Evolutionary conservation across 2,113 vertebrate species (phyloP), one percentile per base, ranked within the genome.

Genomic region (Epinephelus fuscoguttatus): DNA sequence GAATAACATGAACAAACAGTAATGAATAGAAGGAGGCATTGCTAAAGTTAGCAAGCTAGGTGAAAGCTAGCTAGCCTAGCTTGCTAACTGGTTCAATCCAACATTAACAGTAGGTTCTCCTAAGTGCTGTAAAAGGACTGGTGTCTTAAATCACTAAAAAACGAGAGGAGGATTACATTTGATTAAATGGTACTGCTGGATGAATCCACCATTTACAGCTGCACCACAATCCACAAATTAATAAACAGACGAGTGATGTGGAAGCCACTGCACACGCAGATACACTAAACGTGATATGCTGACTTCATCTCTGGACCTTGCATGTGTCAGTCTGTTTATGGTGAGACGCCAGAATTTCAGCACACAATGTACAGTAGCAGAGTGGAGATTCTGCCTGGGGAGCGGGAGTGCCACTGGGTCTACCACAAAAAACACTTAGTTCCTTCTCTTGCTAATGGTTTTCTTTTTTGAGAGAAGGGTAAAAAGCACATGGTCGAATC

Each of bases 391-490:
- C 73, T 86, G 86, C 86, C 88, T 84, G 81, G 84, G 82, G 88
- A 90, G 81, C 23, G 52, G 66, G 81, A 91, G 93, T 86, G 85
- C 71, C 81, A 80, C 89, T 80, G 89, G 82, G 89, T 92, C 89
- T 91, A 94, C 93, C 91, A 92, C 93, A 91, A 91, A 94, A 95
- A 93, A 85, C 93, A 95, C 94, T 95, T 91, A 94, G 93, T 89
- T 91, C 78, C 76, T 69, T 88, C 84, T 89, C 90, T 64, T 79
- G 81, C 92, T 94, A 91, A 95, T 94, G 93, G 87, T 87, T 93
- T 94, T 93, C 88, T 86, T 90, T 92, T 94, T 94, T 73, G 40
- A 90, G 88, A 89, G 89, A 70, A 70, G 89, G 78, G 60, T 72
- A 86, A 88, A 87, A 87, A 89, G 72, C 67, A 88, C 73, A 70